Conservation (phyloP, 1,140 invertebrate species). For the Pomacea maculata region DNA sequence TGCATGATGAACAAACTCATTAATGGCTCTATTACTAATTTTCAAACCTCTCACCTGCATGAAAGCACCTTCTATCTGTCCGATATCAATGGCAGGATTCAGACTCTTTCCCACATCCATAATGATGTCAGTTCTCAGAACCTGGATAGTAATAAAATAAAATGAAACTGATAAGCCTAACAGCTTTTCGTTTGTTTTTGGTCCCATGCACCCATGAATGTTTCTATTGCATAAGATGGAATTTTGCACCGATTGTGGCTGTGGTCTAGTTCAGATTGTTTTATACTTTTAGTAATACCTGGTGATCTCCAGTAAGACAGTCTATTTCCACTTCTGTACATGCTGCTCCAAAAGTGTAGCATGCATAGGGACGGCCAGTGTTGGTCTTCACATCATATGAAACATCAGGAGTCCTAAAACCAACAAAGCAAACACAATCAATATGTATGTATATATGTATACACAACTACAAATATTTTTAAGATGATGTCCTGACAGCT, state of each 20-base stretch:
- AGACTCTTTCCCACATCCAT: constrained; percentile 61
- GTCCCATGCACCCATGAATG: too few relatives aligned
- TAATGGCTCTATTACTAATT: too few relatives aligned
- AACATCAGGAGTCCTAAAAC: constrained; percentile 22
- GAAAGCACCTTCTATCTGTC: constrained; percentile 56
- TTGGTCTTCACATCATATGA: constrained; percentile 18
- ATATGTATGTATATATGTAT: too few relatives aligned
- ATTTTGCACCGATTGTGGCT: too few relatives aligned
- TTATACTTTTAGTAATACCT: constrained; percentile 36
- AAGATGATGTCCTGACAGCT: too few relatives aligned
- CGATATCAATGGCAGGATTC: constrained; percentile 59
- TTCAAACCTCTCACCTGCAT: constrained; percentile 37
- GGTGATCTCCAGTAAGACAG: constrained; percentile 68
- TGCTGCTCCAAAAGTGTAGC: constrained; percentile 45
- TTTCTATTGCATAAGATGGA: too few relatives aligned
- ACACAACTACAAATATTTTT: too few relatives aligned
- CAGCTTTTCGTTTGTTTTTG: too few relatives aligned
- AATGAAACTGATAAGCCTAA: too few relatives aligned
- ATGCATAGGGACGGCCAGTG: constrained; percentile 27
- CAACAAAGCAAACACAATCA: too few relatives aligned
- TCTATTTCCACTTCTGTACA: constrained; percentile 67
- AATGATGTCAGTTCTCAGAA: constrained; percentile 58
- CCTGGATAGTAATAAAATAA: constrained; percentile 20
- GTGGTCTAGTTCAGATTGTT: too few relatives aligned
- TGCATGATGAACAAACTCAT: too few relatives aligned